Conservation (phyloP, 1,140 invertebrate species). For the Plectus sambesii region DNA sequence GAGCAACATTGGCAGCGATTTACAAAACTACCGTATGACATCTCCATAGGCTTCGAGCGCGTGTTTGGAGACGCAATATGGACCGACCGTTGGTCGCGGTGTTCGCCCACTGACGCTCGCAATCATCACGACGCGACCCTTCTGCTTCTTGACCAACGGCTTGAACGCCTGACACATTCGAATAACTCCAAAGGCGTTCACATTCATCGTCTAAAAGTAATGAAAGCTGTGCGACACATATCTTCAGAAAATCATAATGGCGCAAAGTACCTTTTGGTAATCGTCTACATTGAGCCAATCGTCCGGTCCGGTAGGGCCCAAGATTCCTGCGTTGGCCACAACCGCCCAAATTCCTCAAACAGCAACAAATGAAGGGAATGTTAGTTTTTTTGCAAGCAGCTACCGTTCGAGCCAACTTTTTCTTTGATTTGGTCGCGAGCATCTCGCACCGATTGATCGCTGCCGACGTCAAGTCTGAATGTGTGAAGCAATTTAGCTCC, state of each 20-base stretch:
- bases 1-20: neutral
- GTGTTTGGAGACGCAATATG: constrained; percentile 19
- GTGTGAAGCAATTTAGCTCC: constrained; percentile 7
- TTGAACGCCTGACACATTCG: constrained; percentile 14
- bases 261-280: constrained; percentile 14
- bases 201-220: constrained; percentile 18
- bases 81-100: constrained; percentile 20
- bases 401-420: constrained; percentile 12
- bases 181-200: constrained; percentile 20
- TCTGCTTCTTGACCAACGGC: constrained; percentile 16
- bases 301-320: constrained; percentile 16
- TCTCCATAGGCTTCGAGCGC: constrained; percentile 18
- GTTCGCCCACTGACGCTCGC: constrained; percentile 17
- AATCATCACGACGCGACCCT: constrained; percentile 18
- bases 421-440: constrained; percentile 6
- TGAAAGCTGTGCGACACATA: neutral
- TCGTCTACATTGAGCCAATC: constrained; percentile 15
- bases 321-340: constrained; percentile 17
- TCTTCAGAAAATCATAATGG: neutral
- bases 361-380: too few relatives aligned
- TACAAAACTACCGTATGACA: too few relatives aligned
- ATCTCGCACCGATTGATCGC: constrained; percentile 13
- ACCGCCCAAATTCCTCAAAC: constrained; percentile 17
- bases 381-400: constrained; percentile 5
- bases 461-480: constrained; percentile 10